Evolutionary conservation across 2,113 vertebrate species (phyloP), one percentile per base, ranked within the genome.

Genomic region (Coregonus clupeaformis): DNA sequence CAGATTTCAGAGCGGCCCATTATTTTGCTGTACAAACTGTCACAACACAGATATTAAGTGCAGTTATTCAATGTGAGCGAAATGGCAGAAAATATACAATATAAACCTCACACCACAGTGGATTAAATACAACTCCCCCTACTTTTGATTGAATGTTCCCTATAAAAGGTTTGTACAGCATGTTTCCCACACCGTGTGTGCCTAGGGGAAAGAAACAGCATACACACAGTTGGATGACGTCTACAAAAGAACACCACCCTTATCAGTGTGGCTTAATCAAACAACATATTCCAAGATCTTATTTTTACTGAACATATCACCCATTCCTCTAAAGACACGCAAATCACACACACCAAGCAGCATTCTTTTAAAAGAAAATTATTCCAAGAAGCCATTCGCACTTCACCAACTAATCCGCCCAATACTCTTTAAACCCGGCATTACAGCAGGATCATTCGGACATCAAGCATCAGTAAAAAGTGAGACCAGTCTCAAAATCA

Each of bases 11-110:
- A 20, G 29, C 27, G 16, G 63, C 13, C 49, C 29, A 72, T 60
- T 36, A 25, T 59, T 72, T 65, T 25, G 45, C 11, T 32, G 29
- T 36, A 22, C 75, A 77, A 57, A 12, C 80, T 6, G 63, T 27
- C 67, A 36, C 36, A 42, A 9, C 36, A 42, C 36, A 29, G 3
- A 68, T 47, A 85, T 87, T 82, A 85, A 87, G 83, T 14, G 49
- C 60, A 42, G 36, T 77, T 82, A 79, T 91, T 91, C 86, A 91
- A 89, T 89, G 87, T 89, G n/a, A n/a, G n/a, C n/a, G 83, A 82
- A 57, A 57, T 72, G 86, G 82, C 83, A 42, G 36, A 42, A 42
- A 42, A 42, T 42, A 42, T 42, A 42, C 36, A 42, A 42, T 12
- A 42, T 1, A 42, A 12, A 42, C 36, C 36, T 2, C 1, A 9